Percentiles rank a stretch among this genome's conserved stretches.
These are phyloP conservation scores for Enteromius afrohamiltoni DNA, from an alignment of 2,797 vertebrate species.

Conservation along the genomic window DNA sequence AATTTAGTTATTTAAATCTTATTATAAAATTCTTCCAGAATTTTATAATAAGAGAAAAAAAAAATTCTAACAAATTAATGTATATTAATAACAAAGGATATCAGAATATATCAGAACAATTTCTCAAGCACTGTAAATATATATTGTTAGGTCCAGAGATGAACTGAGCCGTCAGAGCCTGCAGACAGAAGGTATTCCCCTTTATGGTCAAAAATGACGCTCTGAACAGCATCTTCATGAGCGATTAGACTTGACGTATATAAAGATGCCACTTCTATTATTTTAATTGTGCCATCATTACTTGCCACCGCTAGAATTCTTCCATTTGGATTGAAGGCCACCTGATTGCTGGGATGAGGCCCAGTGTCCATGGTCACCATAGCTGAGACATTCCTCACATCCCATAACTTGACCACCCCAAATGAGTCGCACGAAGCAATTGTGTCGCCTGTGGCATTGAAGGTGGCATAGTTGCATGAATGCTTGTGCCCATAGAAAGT, in stretches of 20 bases:
- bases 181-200: conserved; percentile 77
- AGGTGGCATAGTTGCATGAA: conserved; percentile 79
- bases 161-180: conserved; percentile 72
- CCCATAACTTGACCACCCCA: conserved; percentile 82
- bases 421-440: conserved; percentile 83
- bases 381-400: conserved; percentile 68
- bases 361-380: conserved; percentile 74
- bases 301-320: conserved; percentile 78
- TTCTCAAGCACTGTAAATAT: not conserved
- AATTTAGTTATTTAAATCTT: conserved; percentile 9
- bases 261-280: conserved; percentile 73
- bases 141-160: conserved; percentile 69
- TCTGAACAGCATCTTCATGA: conserved; percentile 72
- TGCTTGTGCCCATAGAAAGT: conserved; percentile 81
- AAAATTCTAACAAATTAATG: not conserved
- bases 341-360: conserved; percentile 80
- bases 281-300: conserved; percentile 74
- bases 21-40: not conserved
- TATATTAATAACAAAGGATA: not conserved
- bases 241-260: conserved; percentile 71
- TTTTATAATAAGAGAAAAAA: too few species aligned
- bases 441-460: conserved; percentile 70
- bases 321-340: conserved; percentile 80
- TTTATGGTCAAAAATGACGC: conserved; percentile 72
- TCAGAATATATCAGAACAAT: not conserved